These are phyloP conservation scores for Tetrax tetrax DNA, from an alignment of 2,113 vertebrate species.

Conservation along the genomic window DNA sequence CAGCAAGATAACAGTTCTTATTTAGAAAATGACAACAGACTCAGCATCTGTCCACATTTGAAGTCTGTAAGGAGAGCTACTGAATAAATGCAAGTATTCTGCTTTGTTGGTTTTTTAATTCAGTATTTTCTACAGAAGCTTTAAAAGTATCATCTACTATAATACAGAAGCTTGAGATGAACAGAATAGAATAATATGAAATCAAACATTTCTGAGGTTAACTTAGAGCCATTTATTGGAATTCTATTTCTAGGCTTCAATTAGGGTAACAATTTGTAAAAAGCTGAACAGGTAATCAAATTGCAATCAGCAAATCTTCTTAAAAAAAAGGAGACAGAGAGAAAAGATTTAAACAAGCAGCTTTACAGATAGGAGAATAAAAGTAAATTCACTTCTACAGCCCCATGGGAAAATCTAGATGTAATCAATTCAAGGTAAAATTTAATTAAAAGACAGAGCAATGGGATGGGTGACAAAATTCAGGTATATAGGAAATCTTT, in stretches of 20 bases:
- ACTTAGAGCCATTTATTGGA: neutral
- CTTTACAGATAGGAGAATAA: constrained; percentile 1
- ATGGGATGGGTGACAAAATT: neutral
- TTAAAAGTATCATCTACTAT: neutral
- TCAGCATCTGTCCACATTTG: neutral
- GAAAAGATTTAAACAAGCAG: constrained; percentile 41
- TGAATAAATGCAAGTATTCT: neutral
- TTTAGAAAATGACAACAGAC: neutral
- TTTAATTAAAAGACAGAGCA: constrained; percentile 46
- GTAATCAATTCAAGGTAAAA: constrained; percentile 37
- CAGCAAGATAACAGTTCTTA: neutral
- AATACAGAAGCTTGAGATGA: neutral
- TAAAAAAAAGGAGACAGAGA: neutral
- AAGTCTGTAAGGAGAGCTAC: neutral
- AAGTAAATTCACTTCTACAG: constrained; percentile 19
- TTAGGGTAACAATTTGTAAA: constrained; percentile 50
- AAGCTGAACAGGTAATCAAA: constrained; percentile 50
- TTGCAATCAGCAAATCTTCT: constrained; percentile 39
- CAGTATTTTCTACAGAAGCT: neutral
- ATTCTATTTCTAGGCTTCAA: constrained; percentile 46
- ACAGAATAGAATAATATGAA: neutral
- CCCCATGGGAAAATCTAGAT: neutral
- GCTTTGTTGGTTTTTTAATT: neutral
- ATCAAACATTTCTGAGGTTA: constrained; percentile 18
- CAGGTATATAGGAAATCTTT: constrained; percentile 49